phyloP scores from a whole-genome alignment of 1,140 invertebrate genomes.

The Grapholita molesta region DNA sequence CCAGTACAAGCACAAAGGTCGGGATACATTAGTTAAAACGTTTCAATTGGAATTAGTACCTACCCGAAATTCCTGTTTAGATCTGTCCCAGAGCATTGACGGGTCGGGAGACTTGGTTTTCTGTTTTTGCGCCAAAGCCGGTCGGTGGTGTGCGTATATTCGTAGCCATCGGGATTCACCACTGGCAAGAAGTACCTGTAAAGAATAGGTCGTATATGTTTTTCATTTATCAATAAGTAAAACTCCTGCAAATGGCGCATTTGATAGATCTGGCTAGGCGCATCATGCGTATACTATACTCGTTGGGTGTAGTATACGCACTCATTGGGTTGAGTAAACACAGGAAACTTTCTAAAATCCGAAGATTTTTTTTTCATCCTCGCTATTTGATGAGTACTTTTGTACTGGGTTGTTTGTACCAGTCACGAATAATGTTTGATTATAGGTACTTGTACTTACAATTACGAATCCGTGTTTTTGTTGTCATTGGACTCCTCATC shows the following conservation, averaged over 20 bases:
- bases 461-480: slow-evolving; percentile 88
- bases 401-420: too few species aligned
- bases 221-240: background rate
- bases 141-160: slow-evolving; percentile 86
- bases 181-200: slow-evolving; percentile 86
- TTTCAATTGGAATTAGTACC: slow-evolving; percentile 48
- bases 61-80: slow-evolving; percentile 89
- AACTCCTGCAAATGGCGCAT: background rate
- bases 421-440: too few species aligned
- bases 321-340: too few species aligned
- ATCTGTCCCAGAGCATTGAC: slow-evolving; percentile 86
- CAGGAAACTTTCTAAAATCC: too few species aligned
- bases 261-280: too few species aligned
- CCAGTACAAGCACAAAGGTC: too few species aligned
- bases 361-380: too few species aligned
- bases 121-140: slow-evolving; percentile 92
- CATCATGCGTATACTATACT: too few species aligned
- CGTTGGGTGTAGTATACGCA: too few species aligned
- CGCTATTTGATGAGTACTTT: too few species aligned
- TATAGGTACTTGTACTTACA: too few species aligned
- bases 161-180: slow-evolving; percentile 93
- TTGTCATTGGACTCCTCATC: slow-evolving; percentile 83
- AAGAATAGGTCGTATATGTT: slow-evolving; percentile 16
- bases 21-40: too few species aligned
- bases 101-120: slow-evolving; percentile 65